Base-by-base conservation (phyloP, 2,888 invertebrate species). In the Caenorhabditis drosophilae region DNA sequence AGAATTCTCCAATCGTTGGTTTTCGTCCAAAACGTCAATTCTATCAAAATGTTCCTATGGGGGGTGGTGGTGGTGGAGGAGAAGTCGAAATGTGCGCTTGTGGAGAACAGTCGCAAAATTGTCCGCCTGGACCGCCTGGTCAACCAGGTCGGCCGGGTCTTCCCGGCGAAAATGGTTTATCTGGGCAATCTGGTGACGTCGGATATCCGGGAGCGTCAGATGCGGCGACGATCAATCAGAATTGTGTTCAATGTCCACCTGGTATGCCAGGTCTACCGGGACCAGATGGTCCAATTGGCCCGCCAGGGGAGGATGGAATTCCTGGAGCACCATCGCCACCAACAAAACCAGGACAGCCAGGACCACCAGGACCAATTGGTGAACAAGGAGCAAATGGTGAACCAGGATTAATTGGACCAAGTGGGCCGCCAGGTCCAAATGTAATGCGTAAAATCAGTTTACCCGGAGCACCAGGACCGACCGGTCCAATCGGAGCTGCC, bases 41-140 rank as follows among this genome's bases (percentile, higher is more conserved):
- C 15, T n/a, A 60, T 45, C 23, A 42, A 15, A 47, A 16, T 47
- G 38, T 35, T 9, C 49, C 61, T 4, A 45, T 46, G n/a, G 54
- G 54, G 15, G 61, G 61, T 11, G 61, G 61, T 20, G 54, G 54
- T 18, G 61, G 61, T 11, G 61, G 61, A 7, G 54, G 46, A 12
- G 54, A 46, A 20, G 46, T 54, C n/a, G 54, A 54, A n/a, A 54
- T 50, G 9, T 61, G 61, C 41, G 54, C 54, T n/a, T 61, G 61
- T 26, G 61, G 54, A 6, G 42, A 61, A 26, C 54, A 61, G 46
- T 61, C 61, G 12, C 54, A 49, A n/a, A 54, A 54, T 27, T 61
- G 61, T 23, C 61, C 51, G n/a, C 61, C 54, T 6, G 61, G 61
- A 36, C 61, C 61, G 49, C 44, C 31, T 9, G 31, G 31, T 9